Evolutionary conservation across 1,140 invertebrate species (phyloP).

Genomic region (Drosophila sucinea): DNA sequence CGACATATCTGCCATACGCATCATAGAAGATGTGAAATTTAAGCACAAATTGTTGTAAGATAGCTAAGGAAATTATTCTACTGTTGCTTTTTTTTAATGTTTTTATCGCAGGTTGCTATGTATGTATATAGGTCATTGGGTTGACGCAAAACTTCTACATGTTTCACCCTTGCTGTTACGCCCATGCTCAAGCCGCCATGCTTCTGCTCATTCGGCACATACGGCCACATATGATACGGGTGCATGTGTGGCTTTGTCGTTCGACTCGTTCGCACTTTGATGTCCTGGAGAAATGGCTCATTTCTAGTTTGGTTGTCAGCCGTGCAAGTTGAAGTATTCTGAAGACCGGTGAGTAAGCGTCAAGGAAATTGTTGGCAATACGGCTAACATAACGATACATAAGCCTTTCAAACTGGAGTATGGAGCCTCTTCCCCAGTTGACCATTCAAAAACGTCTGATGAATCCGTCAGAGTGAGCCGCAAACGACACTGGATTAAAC

Average conservation of each 20-base stretch:
- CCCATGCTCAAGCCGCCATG: neutral
- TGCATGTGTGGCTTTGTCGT: conserved; percentile 1
- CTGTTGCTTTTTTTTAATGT: no score
- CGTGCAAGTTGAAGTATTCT: neutral
- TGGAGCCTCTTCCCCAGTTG: neutral
- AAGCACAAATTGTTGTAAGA: no score
- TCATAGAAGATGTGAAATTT: no score
- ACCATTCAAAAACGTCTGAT: neutral
- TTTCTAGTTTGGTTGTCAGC: conserved; percentile 11
- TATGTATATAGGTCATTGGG: neutral
- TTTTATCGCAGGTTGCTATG: neutral
- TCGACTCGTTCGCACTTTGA: conserved; percentile 6
- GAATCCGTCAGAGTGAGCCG: neutral
- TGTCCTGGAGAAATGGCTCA: conserved; percentile 3
- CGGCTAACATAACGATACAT: neutral
- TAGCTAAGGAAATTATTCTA: no score
- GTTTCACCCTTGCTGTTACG: neutral
- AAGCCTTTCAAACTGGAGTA: neutral
- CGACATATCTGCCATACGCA: no score
- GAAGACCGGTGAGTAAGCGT: neutral
- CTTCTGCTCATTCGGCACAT: neutral
- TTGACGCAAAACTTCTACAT: neutral
- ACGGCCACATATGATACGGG: conserved; percentile 9
- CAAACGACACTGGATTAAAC: neutral
- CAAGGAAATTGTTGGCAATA: neutral